Conservation (phyloP, 2,888 invertebrate species). For the Branchellion lobata region DNA sequence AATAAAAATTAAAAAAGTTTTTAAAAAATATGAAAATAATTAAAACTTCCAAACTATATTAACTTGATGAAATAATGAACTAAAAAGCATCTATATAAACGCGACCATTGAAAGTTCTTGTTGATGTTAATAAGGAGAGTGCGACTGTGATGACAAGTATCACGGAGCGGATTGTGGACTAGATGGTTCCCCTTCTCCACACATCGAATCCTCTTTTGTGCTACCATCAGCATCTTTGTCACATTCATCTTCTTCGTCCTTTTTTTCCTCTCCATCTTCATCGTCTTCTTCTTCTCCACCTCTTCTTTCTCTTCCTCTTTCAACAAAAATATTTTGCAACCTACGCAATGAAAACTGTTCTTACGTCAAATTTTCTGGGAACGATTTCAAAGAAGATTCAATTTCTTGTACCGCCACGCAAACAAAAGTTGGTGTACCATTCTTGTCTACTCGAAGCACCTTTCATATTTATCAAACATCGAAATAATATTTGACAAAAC, state of each 20-base stretch:
- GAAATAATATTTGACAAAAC: no score
- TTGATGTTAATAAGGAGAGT: not conserved
- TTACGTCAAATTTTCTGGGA: not conserved
- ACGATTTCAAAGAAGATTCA: not conserved
- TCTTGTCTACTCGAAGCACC: no score
- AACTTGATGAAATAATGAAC: no score
- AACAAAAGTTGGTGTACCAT: no score
- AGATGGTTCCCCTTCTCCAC: not conserved
- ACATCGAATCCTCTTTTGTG: not conserved
- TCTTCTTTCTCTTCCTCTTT: not conserved
- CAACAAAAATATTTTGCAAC: conserved; percentile 10
- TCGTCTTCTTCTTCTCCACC: no score
- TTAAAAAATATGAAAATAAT: not conserved
- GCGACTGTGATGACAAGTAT: not conserved
- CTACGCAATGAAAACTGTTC: conserved; percentile 21
- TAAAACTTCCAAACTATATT: no score
- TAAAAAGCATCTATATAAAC: no score
- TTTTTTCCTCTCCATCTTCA: no score
- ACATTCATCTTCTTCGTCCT: not conserved
- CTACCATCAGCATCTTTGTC: not conserved
- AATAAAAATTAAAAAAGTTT: not conserved
- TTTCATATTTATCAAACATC: no score
- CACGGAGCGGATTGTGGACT: not conserved
- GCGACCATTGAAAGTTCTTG: no score
- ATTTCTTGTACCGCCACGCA: not conserved